phyloP scores from a whole-genome alignment of 2,113 vertebrate genomes.

The Taurulus bubalis region DNA sequence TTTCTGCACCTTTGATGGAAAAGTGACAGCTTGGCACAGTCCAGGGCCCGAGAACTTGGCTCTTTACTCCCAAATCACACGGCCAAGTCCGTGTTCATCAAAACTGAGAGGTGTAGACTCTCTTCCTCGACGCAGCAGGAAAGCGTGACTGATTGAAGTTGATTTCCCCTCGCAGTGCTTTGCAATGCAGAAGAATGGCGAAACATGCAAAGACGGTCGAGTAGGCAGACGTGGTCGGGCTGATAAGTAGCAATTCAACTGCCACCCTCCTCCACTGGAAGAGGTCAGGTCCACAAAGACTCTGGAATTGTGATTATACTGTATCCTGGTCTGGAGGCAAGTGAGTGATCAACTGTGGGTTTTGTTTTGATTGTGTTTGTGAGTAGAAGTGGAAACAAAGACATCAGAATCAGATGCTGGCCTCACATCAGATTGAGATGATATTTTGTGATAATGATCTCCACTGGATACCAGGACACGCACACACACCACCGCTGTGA shows the following conservation, averaged over 20 bases:
- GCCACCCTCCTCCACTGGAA: conserved; percentile 3
- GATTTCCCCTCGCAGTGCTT: conserved; percentile 67
- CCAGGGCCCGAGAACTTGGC: conserved; percentile 33
- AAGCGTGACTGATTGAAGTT: conserved; percentile 71
- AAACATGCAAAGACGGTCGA: conserved; percentile 44
- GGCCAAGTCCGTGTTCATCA: conserved; percentile 61
- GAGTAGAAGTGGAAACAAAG: background rate
- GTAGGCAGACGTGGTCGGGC: conserved; percentile 51
- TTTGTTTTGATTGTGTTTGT: conserved; percentile 1
- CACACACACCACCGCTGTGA: conserved; percentile 19
- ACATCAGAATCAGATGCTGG: conserved; percentile 6
- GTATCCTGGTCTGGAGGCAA: conserved; percentile 11
- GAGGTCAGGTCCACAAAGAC: conserved; percentile 39
- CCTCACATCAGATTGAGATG: conserved; percentile 16
- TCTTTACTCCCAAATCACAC: conserved; percentile 60
- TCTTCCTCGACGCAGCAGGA: conserved; percentile 39
- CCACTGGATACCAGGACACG: conserved; percentile 3
- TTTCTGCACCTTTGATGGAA: conserved; percentile 51
- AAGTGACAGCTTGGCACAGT: conserved; percentile 49
- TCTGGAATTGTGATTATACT: conserved; percentile 29
- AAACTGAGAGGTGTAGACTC: conserved; percentile 57
- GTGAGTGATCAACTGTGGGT: conserved; percentile 38
- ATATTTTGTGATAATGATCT: conserved; percentile 39
- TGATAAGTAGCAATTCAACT: conserved; percentile 46
- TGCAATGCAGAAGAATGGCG: conserved; percentile 49